Evolutionary conservation across 2,888 invertebrate genomes (phyloP), one percentile per base, ranked within the genome.

Genomic region (Calliphora vomitoria): DNA sequence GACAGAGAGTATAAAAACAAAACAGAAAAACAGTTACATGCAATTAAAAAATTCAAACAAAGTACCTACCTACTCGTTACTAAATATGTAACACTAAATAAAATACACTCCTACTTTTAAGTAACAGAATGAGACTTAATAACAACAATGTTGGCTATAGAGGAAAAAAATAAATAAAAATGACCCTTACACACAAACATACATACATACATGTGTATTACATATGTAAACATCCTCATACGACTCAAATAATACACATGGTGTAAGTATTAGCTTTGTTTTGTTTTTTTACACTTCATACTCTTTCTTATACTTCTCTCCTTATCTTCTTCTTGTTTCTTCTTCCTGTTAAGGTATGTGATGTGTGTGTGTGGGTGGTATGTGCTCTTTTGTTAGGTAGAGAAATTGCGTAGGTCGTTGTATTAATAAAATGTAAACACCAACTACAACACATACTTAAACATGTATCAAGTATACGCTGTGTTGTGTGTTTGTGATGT

Each of bases 391-490:
- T 55, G 8, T 8, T 25, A 84, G 38, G 15, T 31, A 58, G 31
- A 72, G 11, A 71, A 80, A 81, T 72, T 84, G 84, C 78, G 81
- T 87, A 84, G 87, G 87, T 72, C 76, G 81, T 81, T 76, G 72
- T 60, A 72, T 64, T 66, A 64, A 50, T 25, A 53, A 76, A 76
- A 53, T 74, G n/a, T 38, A 74, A 80, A 69, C 55, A 78, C 38
- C 13, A 62, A 25, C 53, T 35, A 18, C 20, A 41, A 53, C 35
- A 31, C 60, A 69, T 10, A 62, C 50, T 55, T 58, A 15, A 10
- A 20, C 13, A 44, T 25, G 13, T 31, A 74, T 20, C 50, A 50
- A 50, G 20, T 55, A 10, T 55, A 13, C 10, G 58, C 25, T 11
- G 58, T 13, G 20, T 20, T 58, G 11, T 25, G 25, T 58, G 25